Base-by-base conservation (phyloP, 2,888 invertebrate genomes). In the Xylota sylvarum region DNA sequence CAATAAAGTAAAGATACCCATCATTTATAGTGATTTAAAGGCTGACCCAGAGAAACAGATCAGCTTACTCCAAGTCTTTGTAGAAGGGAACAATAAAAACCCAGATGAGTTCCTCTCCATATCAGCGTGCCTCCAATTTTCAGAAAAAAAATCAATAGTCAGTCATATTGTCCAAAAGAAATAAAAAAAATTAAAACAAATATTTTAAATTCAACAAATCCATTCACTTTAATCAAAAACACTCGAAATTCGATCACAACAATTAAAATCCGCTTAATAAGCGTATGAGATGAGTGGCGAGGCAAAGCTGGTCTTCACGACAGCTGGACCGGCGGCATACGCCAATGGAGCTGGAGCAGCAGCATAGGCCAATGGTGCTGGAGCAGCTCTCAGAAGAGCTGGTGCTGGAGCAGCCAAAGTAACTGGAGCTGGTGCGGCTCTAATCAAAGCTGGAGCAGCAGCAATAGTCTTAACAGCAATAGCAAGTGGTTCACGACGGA, bases 261-360 rank as follows among this genome's bases (percentile, higher is more conserved):
- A 58, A 27, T 17, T n/a, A 7, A 9, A 9, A 3, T 50, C n/a
- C 56, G 30, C 70, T 88, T 90, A 92, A 88, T 91, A 92, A 83
- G 91, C 91, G 79, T 92, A 92, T 73, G 91, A 91, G 88, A 92
- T 90, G 77, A 91, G 89, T 60, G 91, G 92, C 55, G 92, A 91
- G 48, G 91, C 90, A 82, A 89, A 92, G 72, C 89, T 90, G 30
- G 91, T 92, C 88, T 90, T 92, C 30, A 92, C 90, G 10, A 81
- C 0, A 58, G 77, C 77, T 48, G 72, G 73, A 19, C 43, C 60
- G 4, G 70, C 30, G 10, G 78, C 40, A 52, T 58, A 55, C 0
- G 73, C 30, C 32, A 70, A 56, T 46, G 56, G 70, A 30, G 88
- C 90, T 46, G 56, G 70, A 40, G 88, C 90, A 80, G 90, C 89